Conservation (phyloP, 1,140 invertebrate genomes). For the Solenopsis invicta region DNA sequence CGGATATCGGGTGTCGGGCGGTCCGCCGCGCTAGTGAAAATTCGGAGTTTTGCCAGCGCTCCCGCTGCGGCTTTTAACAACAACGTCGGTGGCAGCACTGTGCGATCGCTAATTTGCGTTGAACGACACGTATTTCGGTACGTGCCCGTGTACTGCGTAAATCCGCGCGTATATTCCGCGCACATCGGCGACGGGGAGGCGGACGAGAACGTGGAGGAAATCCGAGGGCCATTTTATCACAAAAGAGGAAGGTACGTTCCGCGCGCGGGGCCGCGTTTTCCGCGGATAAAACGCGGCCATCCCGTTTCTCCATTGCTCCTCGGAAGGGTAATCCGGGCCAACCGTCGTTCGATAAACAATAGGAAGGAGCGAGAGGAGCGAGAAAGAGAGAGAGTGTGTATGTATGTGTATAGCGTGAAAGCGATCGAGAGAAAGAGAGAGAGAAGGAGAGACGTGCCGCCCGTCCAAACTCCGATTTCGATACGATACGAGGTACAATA, state of each 20-base stretch:
- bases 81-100: constrained; percentile 77
- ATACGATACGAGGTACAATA: constrained; percentile 26
- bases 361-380: not conserved
- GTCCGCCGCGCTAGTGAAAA: not conserved
- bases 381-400: not conserved
- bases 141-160: constrained; percentile 79
- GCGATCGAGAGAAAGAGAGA: not conserved
- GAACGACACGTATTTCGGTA: constrained; percentile 78
- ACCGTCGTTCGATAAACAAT: constrained; percentile 33
- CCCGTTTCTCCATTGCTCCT: not conserved
- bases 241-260: constrained; percentile 29
- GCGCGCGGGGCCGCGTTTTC: not conserved
- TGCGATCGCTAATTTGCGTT: constrained; percentile 76
- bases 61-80: constrained; percentile 3
- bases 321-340: not conserved
- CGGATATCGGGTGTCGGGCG: not conserved
- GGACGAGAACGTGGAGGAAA: not conserved
- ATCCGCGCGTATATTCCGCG: constrained; percentile 58
- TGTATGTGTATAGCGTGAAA: too few relatives aligned
- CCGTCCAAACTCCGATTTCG: constrained; percentile 18
- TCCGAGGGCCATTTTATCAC: not conserved
- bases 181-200: not conserved
- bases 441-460: constrained; percentile 40
- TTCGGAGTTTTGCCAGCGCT: constrained; percentile 16
- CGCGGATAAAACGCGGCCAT: not conserved